phyloP scores from a whole-genome alignment of 2,797 vertebrate species.

The Xenopus petersii region DNA sequence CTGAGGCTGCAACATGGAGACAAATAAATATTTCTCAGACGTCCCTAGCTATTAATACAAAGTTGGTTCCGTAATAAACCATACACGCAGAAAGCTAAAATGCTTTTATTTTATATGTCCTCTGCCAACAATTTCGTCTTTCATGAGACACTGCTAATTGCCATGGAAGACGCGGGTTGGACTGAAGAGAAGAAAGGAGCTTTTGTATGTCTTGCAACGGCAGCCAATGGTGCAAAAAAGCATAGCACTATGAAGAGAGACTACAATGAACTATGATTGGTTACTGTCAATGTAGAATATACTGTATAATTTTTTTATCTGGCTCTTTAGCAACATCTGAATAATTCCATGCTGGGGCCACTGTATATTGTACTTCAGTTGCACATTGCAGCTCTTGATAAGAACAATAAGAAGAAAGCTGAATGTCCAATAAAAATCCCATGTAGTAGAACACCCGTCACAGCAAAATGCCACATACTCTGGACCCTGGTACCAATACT shows the following conservation, averaged over 20 bases:
- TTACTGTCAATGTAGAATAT: no score
- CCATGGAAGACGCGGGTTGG: constrained; percentile 13
- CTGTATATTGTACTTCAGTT: no score
- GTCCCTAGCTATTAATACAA: not conserved
- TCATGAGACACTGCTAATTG: constrained; percentile 33
- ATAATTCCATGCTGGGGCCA: no score
- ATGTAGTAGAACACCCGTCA: no score
- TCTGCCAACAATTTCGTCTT: constrained; percentile 41
- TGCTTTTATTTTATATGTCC: constrained; percentile 39
- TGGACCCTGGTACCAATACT: no score
- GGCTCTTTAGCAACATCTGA: no score
- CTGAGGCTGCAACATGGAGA: no score
- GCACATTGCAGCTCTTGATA: no score
- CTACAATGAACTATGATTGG: constrained; percentile 26
- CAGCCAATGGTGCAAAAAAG: constrained; percentile 22
- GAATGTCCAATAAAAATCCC: no score
- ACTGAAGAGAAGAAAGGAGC: constrained; percentile 31
- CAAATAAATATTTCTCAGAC: constrained; percentile 1
- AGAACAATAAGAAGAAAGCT: no score
- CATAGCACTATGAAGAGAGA: constrained; percentile 15
- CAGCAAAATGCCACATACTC: no score
- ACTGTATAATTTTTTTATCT: no score
- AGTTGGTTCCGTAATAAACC: not conserved
- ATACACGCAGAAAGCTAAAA: constrained; percentile 11
- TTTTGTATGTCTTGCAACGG: constrained; percentile 23